A percentile compares a stretch with the other conserved stretches of the same genome.
Evolutionary conservation across 2,113 vertebrate genomes (phyloP).

Genomic region (Vanacampus margaritifer): DNA sequence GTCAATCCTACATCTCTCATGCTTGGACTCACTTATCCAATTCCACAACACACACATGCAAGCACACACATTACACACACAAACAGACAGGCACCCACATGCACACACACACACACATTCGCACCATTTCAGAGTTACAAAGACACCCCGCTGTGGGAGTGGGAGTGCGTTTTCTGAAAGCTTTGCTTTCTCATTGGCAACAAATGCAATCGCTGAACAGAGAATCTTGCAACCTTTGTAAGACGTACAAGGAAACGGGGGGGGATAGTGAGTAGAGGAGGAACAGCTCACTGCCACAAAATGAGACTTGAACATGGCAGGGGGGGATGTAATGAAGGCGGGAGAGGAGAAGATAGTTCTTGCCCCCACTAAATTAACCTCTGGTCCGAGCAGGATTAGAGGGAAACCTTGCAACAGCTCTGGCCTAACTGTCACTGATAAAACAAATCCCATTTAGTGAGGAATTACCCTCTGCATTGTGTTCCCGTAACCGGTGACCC

Average conservation of each 20-base stretch:
- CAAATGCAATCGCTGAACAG: conserved; percentile 42
- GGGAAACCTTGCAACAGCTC: conserved; percentile 43
- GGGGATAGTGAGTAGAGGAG: conserved; percentile 6
- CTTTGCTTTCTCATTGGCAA: conserved; percentile 50
- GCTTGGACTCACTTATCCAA: conserved; percentile 59
- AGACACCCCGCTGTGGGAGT: conserved; percentile 58
- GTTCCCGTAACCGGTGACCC: conserved; percentile 59
- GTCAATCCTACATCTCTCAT: conserved; percentile 35
- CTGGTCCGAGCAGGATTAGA: conserved; percentile 47
- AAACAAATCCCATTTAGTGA: conserved; percentile 71
- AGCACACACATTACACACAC: conserved; percentile 43
- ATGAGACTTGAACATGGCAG: conserved; percentile 16
- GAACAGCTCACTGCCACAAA: conserved; percentile 13
- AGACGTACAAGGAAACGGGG: conserved; percentile 29
- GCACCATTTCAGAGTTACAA: conserved; percentile 60
- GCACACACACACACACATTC: conserved; percentile 38
- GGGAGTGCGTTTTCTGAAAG: conserved; percentile 53
- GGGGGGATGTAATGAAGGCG: conserved; percentile 28
- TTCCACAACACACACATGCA: conserved; percentile 58
- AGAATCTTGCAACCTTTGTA: conserved; percentile 33
- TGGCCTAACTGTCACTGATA: conserved; percentile 39
- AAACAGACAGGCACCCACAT: conserved; percentile 8
- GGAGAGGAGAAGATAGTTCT: conserved; percentile 32
- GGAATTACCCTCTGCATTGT: conserved; percentile 59
- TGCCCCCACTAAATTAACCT: conserved; percentile 56